These are phyloP conservation scores for Oreochromis mossambicus DNA, from an alignment of 2,797 vertebrate species.

Conservation along the genomic window DNA sequence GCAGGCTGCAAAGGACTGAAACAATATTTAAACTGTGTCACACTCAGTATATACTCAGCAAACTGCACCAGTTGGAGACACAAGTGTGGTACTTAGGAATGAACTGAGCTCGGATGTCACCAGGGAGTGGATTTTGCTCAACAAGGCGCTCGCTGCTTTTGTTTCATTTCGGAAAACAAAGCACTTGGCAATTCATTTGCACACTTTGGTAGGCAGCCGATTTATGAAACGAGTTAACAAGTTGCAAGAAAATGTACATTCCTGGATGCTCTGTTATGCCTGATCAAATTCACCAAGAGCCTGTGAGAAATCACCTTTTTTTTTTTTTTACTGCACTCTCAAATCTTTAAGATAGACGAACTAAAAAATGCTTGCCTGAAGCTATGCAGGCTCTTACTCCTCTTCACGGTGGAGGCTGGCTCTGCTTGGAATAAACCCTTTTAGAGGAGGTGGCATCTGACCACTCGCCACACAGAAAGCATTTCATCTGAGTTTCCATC, in stretches of 20 bases:
- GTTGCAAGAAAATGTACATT: not conserved
- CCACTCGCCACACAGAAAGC: not conserved
- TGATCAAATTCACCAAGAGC: slow-evolving; percentile 22
- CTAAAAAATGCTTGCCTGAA: not conserved
- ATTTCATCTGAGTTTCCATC: not conserved
- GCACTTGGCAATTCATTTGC: slow-evolving; percentile 26
- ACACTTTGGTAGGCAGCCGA: not conserved
- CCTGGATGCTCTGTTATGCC: not conserved
- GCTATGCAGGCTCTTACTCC: not conserved
- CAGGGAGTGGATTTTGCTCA: slow-evolving; percentile 21
- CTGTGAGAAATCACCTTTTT: not conserved
- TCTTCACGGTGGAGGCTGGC: not conserved
- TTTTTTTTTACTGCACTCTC: not conserved
- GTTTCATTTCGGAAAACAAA: slow-evolving; percentile 28
- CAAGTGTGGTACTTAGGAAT: slow-evolving; percentile 5
- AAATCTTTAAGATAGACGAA: not conserved
- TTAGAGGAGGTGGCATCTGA: not conserved
- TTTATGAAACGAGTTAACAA: slow-evolving; percentile 3
- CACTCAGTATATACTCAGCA: slow-evolving; percentile 2
- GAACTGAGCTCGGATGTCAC: slow-evolving; percentile 14
- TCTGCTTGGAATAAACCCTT: not conserved
- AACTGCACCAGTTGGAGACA: slow-evolving; percentile 17
- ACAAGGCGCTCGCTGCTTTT: slow-evolving; percentile 12
- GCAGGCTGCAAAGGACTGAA: slow-evolving; percentile 23
- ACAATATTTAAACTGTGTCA: slow-evolving; percentile 42